These are phyloP conservation scores for Tyto alba DNA, from an alignment of 2,113 vertebrate species.

Conservation along the genomic window DNA sequence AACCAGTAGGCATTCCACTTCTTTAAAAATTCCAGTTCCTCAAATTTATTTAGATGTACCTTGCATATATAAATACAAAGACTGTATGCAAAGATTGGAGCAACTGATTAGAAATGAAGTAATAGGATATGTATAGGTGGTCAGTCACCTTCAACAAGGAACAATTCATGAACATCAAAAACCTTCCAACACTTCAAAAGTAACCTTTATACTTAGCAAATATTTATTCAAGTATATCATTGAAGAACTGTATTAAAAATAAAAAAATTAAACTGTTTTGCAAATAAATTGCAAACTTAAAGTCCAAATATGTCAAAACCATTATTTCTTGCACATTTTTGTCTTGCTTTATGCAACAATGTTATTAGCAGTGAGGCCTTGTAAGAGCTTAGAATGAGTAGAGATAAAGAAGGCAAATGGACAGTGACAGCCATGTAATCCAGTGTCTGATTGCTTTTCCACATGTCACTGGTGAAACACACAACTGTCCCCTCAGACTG, in stretches of 20 bases:
- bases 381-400: slow-evolving; percentile 39
- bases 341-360: not conserved
- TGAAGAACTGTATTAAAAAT: not conserved
- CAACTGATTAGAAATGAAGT: not conserved
- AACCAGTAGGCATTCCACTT: not conserved
- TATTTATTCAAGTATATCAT: not conserved
- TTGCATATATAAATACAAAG: not conserved
- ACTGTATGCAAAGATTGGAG: not conserved
- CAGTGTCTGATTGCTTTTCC: slow-evolving; percentile 73
- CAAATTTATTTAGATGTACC: not conserved
- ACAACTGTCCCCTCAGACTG: slow-evolving; percentile 30
- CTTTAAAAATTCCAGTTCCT: not conserved
- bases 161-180: not conserved
- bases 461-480: slow-evolving; percentile 63
- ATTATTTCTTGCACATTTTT: not conserved
- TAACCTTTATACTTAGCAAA: not conserved
- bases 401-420: slow-evolving; percentile 71
- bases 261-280: not conserved
- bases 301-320: not conserved
- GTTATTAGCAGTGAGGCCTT: slow-evolving; percentile 22
- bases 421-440: slow-evolving; percentile 71
- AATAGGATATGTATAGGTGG: not conserved
- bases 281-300: not conserved
- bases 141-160: not conserved
- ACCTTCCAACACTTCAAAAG: not conserved